Percentiles rank a stretch among this genome's conserved stretches.
Evolutionary conservation across 2,888 invertebrate species (phyloP).

Genomic region (Apomyelois bistriatella): DNA sequence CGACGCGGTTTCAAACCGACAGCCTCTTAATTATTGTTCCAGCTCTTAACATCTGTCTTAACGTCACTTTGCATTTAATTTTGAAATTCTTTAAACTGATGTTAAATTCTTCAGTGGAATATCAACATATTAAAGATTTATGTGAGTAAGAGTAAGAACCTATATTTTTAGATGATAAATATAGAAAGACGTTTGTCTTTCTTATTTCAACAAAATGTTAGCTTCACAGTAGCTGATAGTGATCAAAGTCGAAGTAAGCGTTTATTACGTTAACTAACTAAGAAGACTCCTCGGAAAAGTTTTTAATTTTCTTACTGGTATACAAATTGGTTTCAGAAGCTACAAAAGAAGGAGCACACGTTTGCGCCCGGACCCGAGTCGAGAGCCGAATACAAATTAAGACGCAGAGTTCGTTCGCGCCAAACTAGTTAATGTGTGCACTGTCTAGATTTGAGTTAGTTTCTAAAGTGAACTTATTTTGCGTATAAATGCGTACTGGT

Average conservation of each 20-base stretch:
- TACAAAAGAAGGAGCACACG: slow-evolving; percentile 62
- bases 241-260: slow-evolving; percentile 35
- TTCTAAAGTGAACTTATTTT: background rate
- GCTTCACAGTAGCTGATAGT: slow-evolving; percentile 6
- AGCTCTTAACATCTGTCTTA: slow-evolving; percentile 77
- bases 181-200: background rate
- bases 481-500: background rate
- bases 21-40: slow-evolving; percentile 78
- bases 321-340: slow-evolving; percentile 73
- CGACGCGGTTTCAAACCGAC: slow-evolving; percentile 73
- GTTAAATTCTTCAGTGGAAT: slow-evolving; percentile 38
- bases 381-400: slow-evolving; percentile 72
- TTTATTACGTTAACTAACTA: slow-evolving; percentile 49
- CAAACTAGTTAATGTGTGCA: slow-evolving; percentile 66
- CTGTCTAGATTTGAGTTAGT: slow-evolving; percentile 56
- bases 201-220: background rate
- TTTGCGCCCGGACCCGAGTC: slow-evolving; percentile 48
- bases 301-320: slow-evolving; percentile 72
- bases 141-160: no score
- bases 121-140: background rate
- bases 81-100: slow-evolving; percentile 56
- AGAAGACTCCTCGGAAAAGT: slow-evolving; percentile 49
- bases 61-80: slow-evolving; percentile 73
- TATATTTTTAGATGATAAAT: no score
- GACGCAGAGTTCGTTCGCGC: slow-evolving; percentile 55